Conservation (phyloP, 2,888 invertebrate genomes). For the Apantesis nais region DNA sequence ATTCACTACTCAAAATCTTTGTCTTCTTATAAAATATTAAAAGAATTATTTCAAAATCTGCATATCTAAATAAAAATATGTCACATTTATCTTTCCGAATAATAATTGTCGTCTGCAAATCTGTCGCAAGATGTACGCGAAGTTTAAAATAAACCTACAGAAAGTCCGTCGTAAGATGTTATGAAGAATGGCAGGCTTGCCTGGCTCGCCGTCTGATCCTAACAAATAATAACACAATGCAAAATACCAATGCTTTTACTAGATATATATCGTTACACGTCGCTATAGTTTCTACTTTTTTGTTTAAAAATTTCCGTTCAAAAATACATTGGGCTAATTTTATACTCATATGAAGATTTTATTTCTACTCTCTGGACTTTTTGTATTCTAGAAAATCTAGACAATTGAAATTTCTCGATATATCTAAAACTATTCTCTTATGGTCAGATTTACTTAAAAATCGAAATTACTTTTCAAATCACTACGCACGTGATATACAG, state of each 20-base stretch:
- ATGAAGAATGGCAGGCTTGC: conserved; percentile 41
- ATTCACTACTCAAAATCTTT: background rate
- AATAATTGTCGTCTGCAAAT: conserved; percentile 2
- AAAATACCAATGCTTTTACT: conserved; percentile 32
- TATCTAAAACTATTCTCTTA: too few species aligned
- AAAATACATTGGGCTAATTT: background rate
- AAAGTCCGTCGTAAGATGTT: conserved; percentile 27
- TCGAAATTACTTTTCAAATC: too few species aligned
- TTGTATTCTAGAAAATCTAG: background rate
- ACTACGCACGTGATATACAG: too few species aligned
- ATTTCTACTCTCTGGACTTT: background rate
- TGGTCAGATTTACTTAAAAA: too few species aligned
- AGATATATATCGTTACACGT: conserved; percentile 30
- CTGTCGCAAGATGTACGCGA: conserved; percentile 4
- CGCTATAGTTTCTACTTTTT: conserved; percentile 20
- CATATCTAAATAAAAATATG: background rate
- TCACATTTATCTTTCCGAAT: background rate
- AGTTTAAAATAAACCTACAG: conserved; percentile 33
- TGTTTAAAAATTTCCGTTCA: conserved; percentile 18
- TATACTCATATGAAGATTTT: background rate
- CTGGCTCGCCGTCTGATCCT: conserved; percentile 38
- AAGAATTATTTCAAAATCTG: background rate
- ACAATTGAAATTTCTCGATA: too few species aligned
- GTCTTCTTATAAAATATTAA: background rate
- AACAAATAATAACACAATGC: conserved; percentile 40